Conservation (phyloP, 2,797 vertebrate genomes). For the Remorina albescens region DNA sequence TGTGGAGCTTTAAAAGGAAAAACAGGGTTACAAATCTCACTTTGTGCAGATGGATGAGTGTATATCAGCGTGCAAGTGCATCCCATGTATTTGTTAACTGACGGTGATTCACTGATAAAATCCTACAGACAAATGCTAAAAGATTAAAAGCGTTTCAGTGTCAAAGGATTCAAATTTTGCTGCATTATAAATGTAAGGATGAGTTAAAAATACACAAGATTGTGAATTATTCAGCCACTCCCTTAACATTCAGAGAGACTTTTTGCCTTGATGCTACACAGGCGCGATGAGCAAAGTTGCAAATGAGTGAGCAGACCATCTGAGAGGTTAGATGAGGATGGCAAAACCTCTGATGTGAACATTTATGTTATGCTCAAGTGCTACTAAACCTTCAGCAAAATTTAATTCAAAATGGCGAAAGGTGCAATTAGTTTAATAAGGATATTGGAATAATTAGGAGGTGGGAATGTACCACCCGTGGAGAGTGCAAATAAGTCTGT, state of each 20-base stretch:
- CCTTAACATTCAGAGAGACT: conserved; percentile 51
- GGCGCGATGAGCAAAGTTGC: conserved; percentile 30
- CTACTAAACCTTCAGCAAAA: conserved; percentile 1
- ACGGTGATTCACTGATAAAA: conserved; percentile 64
- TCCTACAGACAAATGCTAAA: conserved; percentile 64
- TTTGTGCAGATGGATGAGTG: conserved; percentile 31
- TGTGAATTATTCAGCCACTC: conserved; percentile 80
- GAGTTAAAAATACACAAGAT: conserved; percentile 84
- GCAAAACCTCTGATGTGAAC: conserved; percentile 27
- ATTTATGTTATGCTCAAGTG: conserved; percentile 5
- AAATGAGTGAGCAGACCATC: conserved; percentile 39
- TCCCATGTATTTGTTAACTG: conserved; percentile 58
- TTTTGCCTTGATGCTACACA: conserved; percentile 51
- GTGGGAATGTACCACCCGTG: conserved; percentile 49
- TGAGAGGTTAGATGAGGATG: conserved; percentile 14
- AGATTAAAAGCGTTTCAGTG: conserved; percentile 80
- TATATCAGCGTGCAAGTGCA: conserved; percentile 5
- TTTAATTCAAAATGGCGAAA: conserved; percentile 22
- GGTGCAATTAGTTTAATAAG: conserved; percentile 53
- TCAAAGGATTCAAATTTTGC: conserved; percentile 77
- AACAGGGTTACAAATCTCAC: conserved; percentile 35
- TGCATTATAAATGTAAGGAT: conserved; percentile 83
- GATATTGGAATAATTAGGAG: conserved; percentile 38
- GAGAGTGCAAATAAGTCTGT: conserved; percentile 57
- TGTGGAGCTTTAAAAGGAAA: conserved; percentile 44